Percentiles rank a stretch among this genome's conserved stretches.
These are phyloP conservation scores for Coenobita brevimanus DNA, from an alignment of 1,140 invertebrate species.

Conservation along the genomic window DNA sequence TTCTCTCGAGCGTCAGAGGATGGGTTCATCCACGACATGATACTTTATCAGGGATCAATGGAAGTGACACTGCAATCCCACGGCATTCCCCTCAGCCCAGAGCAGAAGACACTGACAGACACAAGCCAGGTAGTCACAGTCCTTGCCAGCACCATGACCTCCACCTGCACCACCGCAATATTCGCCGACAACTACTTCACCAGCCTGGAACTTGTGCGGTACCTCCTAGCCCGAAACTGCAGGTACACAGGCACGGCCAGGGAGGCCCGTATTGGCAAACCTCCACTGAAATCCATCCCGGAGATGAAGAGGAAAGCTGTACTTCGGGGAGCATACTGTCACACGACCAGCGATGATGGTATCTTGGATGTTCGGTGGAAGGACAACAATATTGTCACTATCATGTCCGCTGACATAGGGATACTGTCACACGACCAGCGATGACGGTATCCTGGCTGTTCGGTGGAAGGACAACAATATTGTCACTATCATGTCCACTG, in stretches of 20 bases:
- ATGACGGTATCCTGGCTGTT: constrained; percentile 20
- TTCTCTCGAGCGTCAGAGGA: too few relatives aligned
- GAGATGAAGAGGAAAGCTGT: neutral
- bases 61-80: too few relatives aligned
- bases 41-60: too few relatives aligned
- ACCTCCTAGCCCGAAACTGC: neutral
- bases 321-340: neutral
- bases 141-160: too few relatives aligned
- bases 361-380: too few relatives aligned
- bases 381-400: too few relatives aligned
- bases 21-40: too few relatives aligned
- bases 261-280: neutral
- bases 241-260: constrained; percentile 21
- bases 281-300: neutral
- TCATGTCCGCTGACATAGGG: too few relatives aligned
- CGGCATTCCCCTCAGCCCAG: too few relatives aligned
- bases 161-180: constrained; percentile 14
- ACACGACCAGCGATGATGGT: too few relatives aligned
- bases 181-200: constrained; percentile 31
- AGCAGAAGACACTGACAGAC: neutral
- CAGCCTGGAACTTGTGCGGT: constrained; percentile 18
- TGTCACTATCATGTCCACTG: constrained; percentile 35
- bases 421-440: neutral
- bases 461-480: constrained; percentile 43
- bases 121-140: neutral